These are phyloP conservation scores for Platycheirus albimanus DNA, from an alignment of 2,888 invertebrate genomes.

Conservation along the genomic window DNA sequence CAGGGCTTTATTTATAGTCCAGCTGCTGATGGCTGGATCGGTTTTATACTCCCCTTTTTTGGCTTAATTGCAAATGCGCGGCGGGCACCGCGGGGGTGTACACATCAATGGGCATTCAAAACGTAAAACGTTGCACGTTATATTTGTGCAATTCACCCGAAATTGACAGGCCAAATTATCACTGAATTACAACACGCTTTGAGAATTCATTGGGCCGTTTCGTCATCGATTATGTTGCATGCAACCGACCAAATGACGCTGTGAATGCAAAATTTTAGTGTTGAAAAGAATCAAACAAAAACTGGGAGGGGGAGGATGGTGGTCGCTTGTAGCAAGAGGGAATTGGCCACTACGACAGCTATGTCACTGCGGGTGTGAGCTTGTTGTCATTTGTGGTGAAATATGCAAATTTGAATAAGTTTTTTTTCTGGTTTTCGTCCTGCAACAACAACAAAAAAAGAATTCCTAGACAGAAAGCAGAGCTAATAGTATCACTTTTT, in stretches of 20 bases:
- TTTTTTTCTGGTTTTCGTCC: no score
- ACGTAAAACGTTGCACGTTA: neutral
- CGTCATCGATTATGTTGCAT: slow-evolving; percentile 55
- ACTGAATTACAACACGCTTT: slow-evolving; percentile 69
- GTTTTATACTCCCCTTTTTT: slow-evolving; percentile 27
- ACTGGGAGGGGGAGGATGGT: neutral
- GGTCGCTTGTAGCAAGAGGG: no score
- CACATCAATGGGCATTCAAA: no score
- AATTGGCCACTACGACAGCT: no score
- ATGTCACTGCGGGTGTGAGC: neutral
- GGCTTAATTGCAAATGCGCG: slow-evolving; percentile 12
- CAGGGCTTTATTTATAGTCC: slow-evolving; percentile 64
- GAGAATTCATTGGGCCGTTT: slow-evolving; percentile 54
- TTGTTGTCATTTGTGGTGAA: slow-evolving; percentile 17
- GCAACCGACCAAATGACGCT: slow-evolving; percentile 11
- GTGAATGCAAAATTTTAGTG: slow-evolving; percentile 22
- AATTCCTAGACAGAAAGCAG: neutral
- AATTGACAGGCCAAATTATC: slow-evolving; percentile 72
- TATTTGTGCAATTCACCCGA: slow-evolving; percentile 46
- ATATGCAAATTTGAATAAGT: slow-evolving; percentile 29
- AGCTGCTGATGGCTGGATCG: slow-evolving; percentile 38
- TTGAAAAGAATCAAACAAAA: neutral
- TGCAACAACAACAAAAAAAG: neutral
- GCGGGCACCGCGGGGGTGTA: no score
- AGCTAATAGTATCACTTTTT: neutral